Percentiles rank a stretch among this genome's conserved stretches.
phyloP scores from a whole-genome alignment of 2,888 invertebrate species.

The Ceratothoa steindachneri region DNA sequence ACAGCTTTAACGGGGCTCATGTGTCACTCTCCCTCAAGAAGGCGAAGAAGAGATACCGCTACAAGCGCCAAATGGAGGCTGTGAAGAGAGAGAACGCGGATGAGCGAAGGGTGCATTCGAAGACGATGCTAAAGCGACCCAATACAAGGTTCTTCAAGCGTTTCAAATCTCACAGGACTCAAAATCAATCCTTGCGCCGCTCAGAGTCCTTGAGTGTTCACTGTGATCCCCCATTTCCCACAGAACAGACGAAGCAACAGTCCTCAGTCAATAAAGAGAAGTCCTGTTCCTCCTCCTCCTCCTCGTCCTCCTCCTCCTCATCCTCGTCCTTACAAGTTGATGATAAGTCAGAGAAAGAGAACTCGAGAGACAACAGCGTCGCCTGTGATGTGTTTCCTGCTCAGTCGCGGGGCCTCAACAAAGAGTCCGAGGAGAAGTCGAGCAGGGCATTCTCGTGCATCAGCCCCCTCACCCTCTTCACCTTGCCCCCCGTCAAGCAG shows the following conservation, averaged over 20 bases:
- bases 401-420: background rate
- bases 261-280: background rate
- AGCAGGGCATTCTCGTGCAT: slow-evolving; percentile 26
- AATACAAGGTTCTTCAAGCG: background rate
- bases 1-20: background rate
- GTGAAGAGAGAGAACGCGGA: background rate
- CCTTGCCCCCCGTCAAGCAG: slow-evolving; percentile 34
- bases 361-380: background rate
- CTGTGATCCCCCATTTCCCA: background rate
- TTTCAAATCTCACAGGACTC: background rate
- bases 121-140: background rate
- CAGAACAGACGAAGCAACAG: background rate
- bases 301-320: slow-evolving; percentile 4
- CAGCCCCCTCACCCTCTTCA: slow-evolving; percentile 33
- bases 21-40: slow-evolving; percentile 1
- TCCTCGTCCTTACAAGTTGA: background rate
- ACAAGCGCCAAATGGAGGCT: background rate
- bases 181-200: background rate
- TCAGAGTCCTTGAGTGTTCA: slow-evolving; percentile 1
- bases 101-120: background rate
- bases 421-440: background rate
- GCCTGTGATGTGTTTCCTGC: background rate
- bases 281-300: background rate
- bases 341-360: slow-evolving; percentile 3
- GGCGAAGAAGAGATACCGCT: background rate